Base-by-base conservation (phyloP, 1,140 invertebrate genomes). In the Heliconius melpomene region DNA sequence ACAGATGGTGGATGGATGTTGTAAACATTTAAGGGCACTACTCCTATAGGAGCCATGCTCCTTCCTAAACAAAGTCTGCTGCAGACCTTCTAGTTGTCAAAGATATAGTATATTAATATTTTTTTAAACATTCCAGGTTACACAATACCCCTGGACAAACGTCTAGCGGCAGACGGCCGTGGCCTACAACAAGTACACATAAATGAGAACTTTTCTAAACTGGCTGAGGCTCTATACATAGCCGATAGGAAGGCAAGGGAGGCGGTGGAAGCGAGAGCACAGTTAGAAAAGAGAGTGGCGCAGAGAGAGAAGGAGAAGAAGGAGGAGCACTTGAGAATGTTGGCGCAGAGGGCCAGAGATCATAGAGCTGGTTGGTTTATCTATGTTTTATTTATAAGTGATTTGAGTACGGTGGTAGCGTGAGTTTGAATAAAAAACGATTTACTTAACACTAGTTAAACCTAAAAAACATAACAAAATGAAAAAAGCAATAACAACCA, bases 231-330 rank as follows among this genome's bases (percentile, higher is more conserved):
- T 7, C 92, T 99, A 23, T 99, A 99, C 89, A 99, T 99, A 87
- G 99, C 99, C 40, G 99, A 99, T 91, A 96, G 99, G 91, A 99
- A 99, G 94, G 98, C 98, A 1, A 95, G 99, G 78, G 99, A 99
- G 94, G 98, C 98, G 72, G 98, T 99, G 0, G 99, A 99, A 93
- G 98, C 98, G 89, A 95, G 99, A 75, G 98, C 98, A 0, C 98
- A 99, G 90, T 95, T 99, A 3, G 99, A 99, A 89, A 98, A 98
- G 95, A 98, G 99, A 94, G 92, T 99, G 80, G 99, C 99, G 0
- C 98, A 99, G 87, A 99, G 99, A 87, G 99, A 99, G 92, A 99
- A 99, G 88, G 98, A 99, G 89, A 98, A 98, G 94, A 99, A 99
- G 87, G 99, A 99, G 94, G 99, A 99, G 84, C 97, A 98, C 94